phyloP scores from a whole-genome alignment of 2,113 vertebrate genomes.

The Holacanthus passer region DNA sequence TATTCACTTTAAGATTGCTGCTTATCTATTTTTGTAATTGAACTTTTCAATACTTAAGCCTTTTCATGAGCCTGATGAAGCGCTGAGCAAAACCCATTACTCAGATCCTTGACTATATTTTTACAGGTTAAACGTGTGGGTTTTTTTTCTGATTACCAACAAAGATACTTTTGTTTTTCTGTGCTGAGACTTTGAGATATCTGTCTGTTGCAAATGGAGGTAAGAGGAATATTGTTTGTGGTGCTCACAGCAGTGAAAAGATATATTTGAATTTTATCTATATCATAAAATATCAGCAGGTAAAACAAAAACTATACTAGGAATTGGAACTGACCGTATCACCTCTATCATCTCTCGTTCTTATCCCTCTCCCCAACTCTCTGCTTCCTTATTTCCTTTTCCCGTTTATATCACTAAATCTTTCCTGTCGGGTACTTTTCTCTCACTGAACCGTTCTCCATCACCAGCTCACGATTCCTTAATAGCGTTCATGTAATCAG shows the following conservation, averaged over 20 bases:
- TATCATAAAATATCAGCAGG: conserved; percentile 37
- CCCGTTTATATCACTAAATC: conserved; percentile 41
- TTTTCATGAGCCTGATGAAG: conserved; percentile 9
- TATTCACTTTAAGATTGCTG: not conserved
- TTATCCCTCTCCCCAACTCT: conserved; percentile 2
- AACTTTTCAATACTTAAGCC: not conserved
- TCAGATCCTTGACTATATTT: not conserved
- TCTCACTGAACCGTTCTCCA: conserved; percentile 29
- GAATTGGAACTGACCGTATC: conserved; percentile 34
- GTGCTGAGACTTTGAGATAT: not conserved
- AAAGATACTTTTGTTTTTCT: not conserved
- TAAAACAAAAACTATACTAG: conserved; percentile 11
- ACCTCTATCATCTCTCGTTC: conserved; percentile 28
- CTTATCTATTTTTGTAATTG: not conserved
- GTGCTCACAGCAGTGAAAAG: not conserved
- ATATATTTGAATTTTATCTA: not conserved
- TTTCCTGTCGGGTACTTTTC: conserved; percentile 40
- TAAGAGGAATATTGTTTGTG: not conserved
- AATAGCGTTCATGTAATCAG: conserved; percentile 63
- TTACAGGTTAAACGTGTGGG: not conserved
- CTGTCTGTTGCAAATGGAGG: not conserved
- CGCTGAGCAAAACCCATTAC: conserved; percentile 11
- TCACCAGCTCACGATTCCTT: conserved; percentile 41
- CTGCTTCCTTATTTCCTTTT: not conserved
- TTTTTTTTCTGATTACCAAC: not conserved